Conservation (phyloP, 2,888 invertebrate species). For the Cosmorhoe ocellata region DNA sequence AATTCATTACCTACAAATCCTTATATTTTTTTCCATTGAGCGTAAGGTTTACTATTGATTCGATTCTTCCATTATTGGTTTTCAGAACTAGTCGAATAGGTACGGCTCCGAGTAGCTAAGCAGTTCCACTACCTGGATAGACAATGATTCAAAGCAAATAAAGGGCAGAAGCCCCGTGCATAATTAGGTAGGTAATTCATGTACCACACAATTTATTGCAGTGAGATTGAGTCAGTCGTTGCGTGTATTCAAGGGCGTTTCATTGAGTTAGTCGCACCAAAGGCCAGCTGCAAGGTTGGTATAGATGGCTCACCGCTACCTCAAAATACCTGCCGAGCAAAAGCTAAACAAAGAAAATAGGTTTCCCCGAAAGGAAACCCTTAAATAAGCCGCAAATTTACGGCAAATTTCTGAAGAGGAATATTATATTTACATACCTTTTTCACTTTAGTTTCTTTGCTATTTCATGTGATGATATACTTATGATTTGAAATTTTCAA, state of each 20-base stretch:
- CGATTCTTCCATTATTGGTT: slow-evolving; percentile 7
- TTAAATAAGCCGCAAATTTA: slow-evolving; percentile 16
- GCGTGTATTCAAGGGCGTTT: slow-evolving; percentile 8
- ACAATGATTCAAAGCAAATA: slow-evolving; percentile 18
- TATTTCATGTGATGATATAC: no score
- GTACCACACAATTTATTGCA: slow-evolving; percentile 14
- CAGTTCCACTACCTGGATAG: slow-evolving; percentile 23
- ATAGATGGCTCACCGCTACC: slow-evolving; percentile 28
- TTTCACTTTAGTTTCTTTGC: no score
- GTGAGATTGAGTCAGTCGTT: slow-evolving; percentile 9
- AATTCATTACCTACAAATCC: slow-evolving; percentile 12
- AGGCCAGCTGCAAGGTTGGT: slow-evolving; percentile 28
- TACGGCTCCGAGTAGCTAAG: slow-evolving; percentile 4
- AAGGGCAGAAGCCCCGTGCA: slow-evolving; percentile 16
- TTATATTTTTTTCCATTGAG: slow-evolving; percentile 3
- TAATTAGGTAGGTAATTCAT: slow-evolving; percentile 10
- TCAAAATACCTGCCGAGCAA: slow-evolving; percentile 33
- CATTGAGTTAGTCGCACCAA: slow-evolving; percentile 19
- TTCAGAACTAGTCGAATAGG: slow-evolving; percentile 3
- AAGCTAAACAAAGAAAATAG: slow-evolving; percentile 33
- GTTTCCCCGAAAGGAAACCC: slow-evolving; percentile 30
- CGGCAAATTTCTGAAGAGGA: slow-evolving; percentile 12
- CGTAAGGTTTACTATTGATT: neutral
- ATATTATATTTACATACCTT: slow-evolving; percentile 30
- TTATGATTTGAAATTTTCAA: slow-evolving; percentile 2